Conservation (phyloP, 2,113 vertebrate genomes). For the Lethenteron reissneri region DNA sequence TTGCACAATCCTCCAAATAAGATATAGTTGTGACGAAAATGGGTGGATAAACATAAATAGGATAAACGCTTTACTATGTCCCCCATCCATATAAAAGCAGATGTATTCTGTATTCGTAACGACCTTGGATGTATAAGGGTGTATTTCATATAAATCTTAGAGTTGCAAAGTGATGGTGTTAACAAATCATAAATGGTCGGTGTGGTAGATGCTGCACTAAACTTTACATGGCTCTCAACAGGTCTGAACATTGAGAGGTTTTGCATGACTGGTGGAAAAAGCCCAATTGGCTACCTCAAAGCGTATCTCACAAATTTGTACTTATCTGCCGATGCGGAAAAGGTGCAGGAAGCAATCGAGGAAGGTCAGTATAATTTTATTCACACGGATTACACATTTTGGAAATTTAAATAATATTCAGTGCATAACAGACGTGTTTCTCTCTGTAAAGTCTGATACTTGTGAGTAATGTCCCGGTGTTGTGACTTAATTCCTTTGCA, state of each 20-base stretch:
- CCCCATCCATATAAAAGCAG: no score
- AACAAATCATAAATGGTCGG: no score
- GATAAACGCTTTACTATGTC: no score
- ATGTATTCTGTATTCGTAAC: no score
- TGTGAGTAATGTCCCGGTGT: no score
- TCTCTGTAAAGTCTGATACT: neutral
- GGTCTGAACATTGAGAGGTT: slow-evolving; percentile 73
- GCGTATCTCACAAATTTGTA: slow-evolving; percentile 89
- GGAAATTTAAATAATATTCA: neutral
- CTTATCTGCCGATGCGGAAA: slow-evolving; percentile 55
- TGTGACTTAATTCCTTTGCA: neutral
- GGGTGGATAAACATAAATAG: no score
- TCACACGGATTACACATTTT: neutral
- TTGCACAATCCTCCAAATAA: no score
- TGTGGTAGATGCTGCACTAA: no score
- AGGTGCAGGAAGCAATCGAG: slow-evolving; percentile 68
- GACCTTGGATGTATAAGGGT: no score
- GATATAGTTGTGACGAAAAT: no score
- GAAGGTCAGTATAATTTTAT: slow-evolving; percentile 35
- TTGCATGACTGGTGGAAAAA: slow-evolving; percentile 87
- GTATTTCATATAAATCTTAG: no score
- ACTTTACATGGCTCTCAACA: slow-evolving; percentile 15
- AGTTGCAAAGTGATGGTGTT: no score
- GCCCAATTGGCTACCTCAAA: slow-evolving; percentile 73
- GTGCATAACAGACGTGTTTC: neutral